Evolutionary conservation across 2,113 vertebrate species (phyloP), one percentile per base, ranked within the genome.

Genomic region (Otocyon megalotis): DNA sequence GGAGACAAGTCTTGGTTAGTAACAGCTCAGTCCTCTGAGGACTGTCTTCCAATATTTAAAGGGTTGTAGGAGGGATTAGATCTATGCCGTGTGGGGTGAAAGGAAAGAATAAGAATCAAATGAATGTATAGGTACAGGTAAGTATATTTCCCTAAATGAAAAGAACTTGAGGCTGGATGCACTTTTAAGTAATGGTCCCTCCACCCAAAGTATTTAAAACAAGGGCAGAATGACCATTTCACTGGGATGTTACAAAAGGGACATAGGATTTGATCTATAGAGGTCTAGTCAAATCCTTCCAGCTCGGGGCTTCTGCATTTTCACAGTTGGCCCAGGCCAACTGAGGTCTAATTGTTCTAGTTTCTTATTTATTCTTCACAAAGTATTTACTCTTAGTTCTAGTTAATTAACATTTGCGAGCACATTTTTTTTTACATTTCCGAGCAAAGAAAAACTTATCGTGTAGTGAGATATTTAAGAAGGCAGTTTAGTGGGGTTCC

Each of bases 381-480:
- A 93, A 86, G 20, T 86, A 92, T 91, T 88, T 88, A 92, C 58
- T 85, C 74, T 92, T 63, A 74, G 5, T 69, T 96, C 43, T 63
- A 80, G n/a, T 82, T 88, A 86, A 93, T 72, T 88, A 95, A 54
- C 53, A 92, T 91, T 93, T 90, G 32, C 37, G 89, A 86, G 28
- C 48, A 95, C n/a, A 35, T 60, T 86, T 62, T 86, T 94, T 91
- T 94, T 83, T 50, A 96, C 30, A 97, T 74, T 86, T 93, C 58
- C 90, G 85, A 71, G 54, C 37, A 97, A 81, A 96, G 54, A 86
- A 69, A 81, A 9, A 53, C 13, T 96, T 96, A 90, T 5, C 87
- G 71, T 84, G 80, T 80, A 22, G 71, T 89, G n/a, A 74, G 80
- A 90, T 94, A 50, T 65, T 83, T 96, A 88, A 77, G 74, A 95